Conservation (phyloP, 2,797 vertebrate genomes). For the Zalophus californianus region DNA sequence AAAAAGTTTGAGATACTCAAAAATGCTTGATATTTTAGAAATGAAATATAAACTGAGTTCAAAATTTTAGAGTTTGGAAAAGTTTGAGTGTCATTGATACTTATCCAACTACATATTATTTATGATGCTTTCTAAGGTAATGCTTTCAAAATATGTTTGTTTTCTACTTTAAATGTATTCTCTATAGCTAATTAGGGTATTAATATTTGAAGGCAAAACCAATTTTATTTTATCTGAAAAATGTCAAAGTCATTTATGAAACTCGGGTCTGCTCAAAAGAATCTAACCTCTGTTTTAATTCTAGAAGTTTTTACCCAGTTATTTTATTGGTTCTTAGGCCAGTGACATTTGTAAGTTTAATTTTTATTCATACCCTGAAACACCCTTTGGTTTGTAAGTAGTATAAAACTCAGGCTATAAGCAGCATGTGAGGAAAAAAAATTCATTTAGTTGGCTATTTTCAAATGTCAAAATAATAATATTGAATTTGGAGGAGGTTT, state of each 20-base stretch:
- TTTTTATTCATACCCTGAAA: conserved; percentile 18
- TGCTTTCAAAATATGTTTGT: conserved; percentile 27
- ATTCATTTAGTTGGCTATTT: not conserved
- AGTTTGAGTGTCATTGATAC: not conserved
- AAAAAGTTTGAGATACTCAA: not conserved
- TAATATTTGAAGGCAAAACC: conserved; percentile 23
- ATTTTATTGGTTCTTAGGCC: not conserved
- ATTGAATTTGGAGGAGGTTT: not conserved
- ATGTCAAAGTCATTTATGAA: conserved; percentile 14
- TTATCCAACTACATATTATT: not conserved
- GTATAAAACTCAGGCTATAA: not conserved
- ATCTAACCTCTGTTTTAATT: conserved; percentile 1
- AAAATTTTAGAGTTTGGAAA: conserved; percentile 8
- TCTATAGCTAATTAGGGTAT: not conserved
- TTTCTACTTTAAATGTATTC: conserved; percentile 1
- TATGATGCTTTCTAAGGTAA: conserved; percentile 13
- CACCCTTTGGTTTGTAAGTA: not conserved
- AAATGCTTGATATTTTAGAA: conserved; percentile 27
- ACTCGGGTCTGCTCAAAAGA: not conserved
- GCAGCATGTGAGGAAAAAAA: not conserved
- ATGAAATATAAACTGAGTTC: not conserved
- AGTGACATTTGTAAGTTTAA: not conserved
- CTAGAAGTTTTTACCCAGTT: not conserved
- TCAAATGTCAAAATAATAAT: not conserved
- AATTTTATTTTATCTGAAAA: conserved; percentile 41